Evolutionary conservation across 1,140 invertebrate genomes (phyloP).

Genomic region (Microvelia longipes): DNA sequence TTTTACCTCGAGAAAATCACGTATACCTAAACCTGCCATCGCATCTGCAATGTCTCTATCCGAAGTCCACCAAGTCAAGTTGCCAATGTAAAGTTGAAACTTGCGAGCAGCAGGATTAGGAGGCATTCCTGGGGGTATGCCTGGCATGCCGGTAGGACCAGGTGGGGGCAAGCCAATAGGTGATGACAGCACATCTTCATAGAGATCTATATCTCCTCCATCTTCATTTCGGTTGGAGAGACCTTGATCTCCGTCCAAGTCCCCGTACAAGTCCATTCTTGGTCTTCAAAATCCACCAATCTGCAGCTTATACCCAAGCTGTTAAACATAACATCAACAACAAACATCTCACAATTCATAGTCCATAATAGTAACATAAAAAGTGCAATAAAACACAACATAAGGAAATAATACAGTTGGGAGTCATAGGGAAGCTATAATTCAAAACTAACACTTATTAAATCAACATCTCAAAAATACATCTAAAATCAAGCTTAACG

Average conservation of each 20-base stretch:
- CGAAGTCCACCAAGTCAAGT: conserved; percentile 95
- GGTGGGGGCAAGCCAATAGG: conserved; percentile 37
- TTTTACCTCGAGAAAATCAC: conserved; percentile 92
- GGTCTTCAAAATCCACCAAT: conserved; percentile 76
- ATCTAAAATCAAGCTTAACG: too few relatives aligned
- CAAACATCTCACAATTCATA: background rate
- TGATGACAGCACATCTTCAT: conserved; percentile 85
- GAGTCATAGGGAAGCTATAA: too few relatives aligned
- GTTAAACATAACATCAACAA: background rate
- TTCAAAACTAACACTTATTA: too few relatives aligned
- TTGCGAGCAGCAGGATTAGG: conserved; percentile 41
- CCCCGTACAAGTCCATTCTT: conserved; percentile 90
- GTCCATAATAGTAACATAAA: too few relatives aligned
- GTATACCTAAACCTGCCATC: conserved; percentile 69
- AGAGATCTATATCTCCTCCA: conserved; percentile 79
- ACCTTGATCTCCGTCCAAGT: conserved; percentile 79
- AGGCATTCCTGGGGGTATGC: conserved; percentile 22
- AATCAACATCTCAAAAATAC: too few relatives aligned
- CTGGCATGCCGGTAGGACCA: conserved; percentile 18
- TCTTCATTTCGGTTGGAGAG: conserved; percentile 53
- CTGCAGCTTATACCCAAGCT: too few relatives aligned
- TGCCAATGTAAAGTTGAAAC: conserved; percentile 86
- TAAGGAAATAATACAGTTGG: too few relatives aligned
- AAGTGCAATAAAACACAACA: too few relatives aligned
- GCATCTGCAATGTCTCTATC: conserved; percentile 89